Evolutionary conservation across 2,797 vertebrate species (phyloP).

Genomic region (Sciaenops ocellatus): DNA sequence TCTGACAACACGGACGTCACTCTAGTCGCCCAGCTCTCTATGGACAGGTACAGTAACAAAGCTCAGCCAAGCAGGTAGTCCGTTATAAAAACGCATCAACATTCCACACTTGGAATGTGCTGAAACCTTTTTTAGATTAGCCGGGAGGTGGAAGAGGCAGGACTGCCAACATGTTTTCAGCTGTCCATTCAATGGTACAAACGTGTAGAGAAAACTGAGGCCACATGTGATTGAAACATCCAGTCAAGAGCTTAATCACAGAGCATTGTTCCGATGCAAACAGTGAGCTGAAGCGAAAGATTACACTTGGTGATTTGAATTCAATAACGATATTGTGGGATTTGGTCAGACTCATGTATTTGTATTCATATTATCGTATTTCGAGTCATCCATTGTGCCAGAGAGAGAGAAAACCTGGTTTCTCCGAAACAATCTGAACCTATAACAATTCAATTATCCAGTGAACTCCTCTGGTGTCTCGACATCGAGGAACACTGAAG

Average conservation of each 20-base stretch:
- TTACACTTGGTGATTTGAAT: not conserved
- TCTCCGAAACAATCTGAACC: not conserved
- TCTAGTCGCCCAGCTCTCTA: slow-evolving; percentile 97
- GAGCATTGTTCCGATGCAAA: not conserved
- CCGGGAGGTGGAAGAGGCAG: too few relatives aligned
- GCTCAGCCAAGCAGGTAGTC: not conserved
- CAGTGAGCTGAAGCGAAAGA: not conserved
- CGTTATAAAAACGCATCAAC: not conserved
- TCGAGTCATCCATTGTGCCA: not conserved
- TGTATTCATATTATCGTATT: not conserved
- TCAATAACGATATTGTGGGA: not conserved
- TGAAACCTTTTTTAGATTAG: too few relatives aligned
- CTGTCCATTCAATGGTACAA: not conserved
- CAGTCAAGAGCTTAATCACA: not conserved
- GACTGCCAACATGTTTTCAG: too few relatives aligned
- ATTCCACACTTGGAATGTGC: too few relatives aligned
- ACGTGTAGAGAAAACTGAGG: not conserved
- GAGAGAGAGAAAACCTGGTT: not conserved
- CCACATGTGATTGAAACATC: not conserved
- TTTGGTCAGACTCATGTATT: not conserved
- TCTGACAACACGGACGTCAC: slow-evolving; percentile 93
- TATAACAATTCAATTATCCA: too few relatives aligned
- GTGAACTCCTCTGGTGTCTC: not conserved
- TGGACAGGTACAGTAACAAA: slow-evolving; percentile 90
- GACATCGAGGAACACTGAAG: not conserved